Base-by-base conservation (phyloP, 2,113 vertebrate species). In the Ammodytes marinus region DNA sequence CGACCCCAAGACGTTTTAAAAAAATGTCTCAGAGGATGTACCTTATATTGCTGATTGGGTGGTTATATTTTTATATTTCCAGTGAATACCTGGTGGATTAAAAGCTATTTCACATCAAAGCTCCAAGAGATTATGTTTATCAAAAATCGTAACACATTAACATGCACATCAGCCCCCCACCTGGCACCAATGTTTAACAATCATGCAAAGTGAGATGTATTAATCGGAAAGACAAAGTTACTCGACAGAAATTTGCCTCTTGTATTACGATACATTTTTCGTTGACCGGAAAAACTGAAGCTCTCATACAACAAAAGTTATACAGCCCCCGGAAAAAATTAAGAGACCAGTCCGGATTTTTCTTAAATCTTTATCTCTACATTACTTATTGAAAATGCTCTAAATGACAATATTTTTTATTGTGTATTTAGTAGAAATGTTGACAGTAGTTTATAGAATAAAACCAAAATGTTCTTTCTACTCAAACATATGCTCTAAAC, bases 1-100 rank as follows among this genome's bases (percentile, higher is more conserved):
- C 43, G 27, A 27, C 45, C 58, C 27, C 13, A 10, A 64, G 54
- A 67, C 57, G 8, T 77, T 74, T 66, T 50, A n/a, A 67, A 43
- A 66, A 81, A 80, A 76, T 37, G 39, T 49, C 58, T 77, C 61
- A 72, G 79, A 76, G 77, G 79, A 87, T 76, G 53, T 12, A 80
- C 60, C 0, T 53, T 65, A 65, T 83, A 84, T 82, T 72, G 58
- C 69, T 61, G 43, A 68, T 84, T 65, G 46, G 27, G 27, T 47
- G 13, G 9, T 47, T 47, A 59, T 54, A 54, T 67, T 59, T 74
- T 70, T 74, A 6, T 75, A 78, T n/a, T 73, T 58, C 27, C 6
- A 60, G 45, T 47, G 50, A 57, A n/a, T 53, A 52, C 54, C 37
- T 76, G 71, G 19, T 60, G 15, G 13, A 60, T 69, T 39, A 74